Percentiles rank a stretch among this genome's conserved stretches.
These are phyloP conservation scores for Drosophila micromelanica DNA, from an alignment of 1,140 invertebrate genomes.

Conservation along the genomic window DNA sequence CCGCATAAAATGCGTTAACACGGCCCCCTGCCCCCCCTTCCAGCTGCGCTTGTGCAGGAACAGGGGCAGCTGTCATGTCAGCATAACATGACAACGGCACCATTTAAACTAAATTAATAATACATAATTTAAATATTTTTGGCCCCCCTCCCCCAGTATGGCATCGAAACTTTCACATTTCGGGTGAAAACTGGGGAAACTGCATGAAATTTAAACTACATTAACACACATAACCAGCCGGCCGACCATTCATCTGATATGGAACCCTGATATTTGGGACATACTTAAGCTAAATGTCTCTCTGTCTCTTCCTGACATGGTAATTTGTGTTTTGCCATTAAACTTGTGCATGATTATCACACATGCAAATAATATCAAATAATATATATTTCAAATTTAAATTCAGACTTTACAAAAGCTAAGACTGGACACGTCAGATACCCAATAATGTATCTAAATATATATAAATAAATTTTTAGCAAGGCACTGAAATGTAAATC, in stretches of 20 bases:
- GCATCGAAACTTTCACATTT: not conserved
- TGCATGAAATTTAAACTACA: conserved; percentile 10
- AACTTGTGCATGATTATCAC: conserved; percentile 3
- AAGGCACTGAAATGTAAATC: conserved; percentile 2
- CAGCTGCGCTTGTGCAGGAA: not conserved
- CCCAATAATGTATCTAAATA: too few species aligned
- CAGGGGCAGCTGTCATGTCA: conserved; percentile 20
- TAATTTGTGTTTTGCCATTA: conserved; percentile 28
- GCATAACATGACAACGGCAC: conserved; percentile 55
- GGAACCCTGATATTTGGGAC: conserved; percentile 10
- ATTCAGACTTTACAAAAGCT: not conserved
- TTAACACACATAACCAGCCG: conserved; percentile 14
- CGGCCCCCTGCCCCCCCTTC: not conserved
- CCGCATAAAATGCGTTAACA: conserved; percentile 42
- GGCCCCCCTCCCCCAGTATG: not conserved
- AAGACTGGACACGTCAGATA: not conserved
- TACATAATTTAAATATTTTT: conserved; percentile 58
- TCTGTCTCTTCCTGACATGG: not conserved
- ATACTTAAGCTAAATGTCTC: not conserved
- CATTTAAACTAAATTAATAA: conserved; percentile 57
- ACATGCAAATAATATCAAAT: conserved; percentile 14
- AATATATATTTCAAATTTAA: conserved; percentile 3
- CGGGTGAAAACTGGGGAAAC: too few species aligned
- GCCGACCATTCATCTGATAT: conserved; percentile 11
- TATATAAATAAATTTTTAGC: too few species aligned